These are phyloP conservation scores for Chaetodon auriga DNA, from an alignment of 2,113 vertebrate species.

Conservation along the genomic window DNA sequence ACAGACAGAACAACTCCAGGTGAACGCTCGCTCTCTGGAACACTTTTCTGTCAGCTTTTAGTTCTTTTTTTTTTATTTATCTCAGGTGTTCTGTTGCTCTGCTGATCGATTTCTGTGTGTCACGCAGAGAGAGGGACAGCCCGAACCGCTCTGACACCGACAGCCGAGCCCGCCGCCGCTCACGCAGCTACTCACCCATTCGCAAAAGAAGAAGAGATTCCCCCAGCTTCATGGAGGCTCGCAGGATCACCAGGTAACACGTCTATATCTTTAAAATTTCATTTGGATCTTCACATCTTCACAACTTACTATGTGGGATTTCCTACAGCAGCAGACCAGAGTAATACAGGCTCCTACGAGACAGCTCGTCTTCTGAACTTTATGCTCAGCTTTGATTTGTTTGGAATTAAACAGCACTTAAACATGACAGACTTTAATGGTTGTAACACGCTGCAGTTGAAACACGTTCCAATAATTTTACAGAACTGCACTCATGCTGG, in stretches of 20 bases:
- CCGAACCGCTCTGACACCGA: constrained; percentile 91
- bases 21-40: background rate
- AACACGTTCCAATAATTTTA: constrained; percentile 15
- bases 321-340: background rate
- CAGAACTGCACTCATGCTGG: background rate
- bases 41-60: background rate
- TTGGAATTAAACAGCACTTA: background rate
- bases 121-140: constrained; percentile 90
- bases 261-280: background rate
- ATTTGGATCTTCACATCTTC: background rate
- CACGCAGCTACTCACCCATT: constrained; percentile 97
- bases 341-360: constrained; percentile 46
- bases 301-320: background rate
- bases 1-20: constrained; percentile 79
- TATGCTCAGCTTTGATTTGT: constrained; percentile 11
- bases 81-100: background rate
- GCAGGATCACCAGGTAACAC: constrained; percentile 95
- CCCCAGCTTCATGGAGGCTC: constrained; percentile 98
- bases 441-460: background rate
- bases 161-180: constrained; percentile 90
- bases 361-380: background rate
- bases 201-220: constrained; percentile 96
- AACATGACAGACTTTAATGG: constrained; percentile 7
- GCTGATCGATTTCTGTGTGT: background rate
- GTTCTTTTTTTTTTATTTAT: background rate